These are phyloP conservation scores for Pegoplata infirma DNA, from an alignment of 2,888 invertebrate genomes.

Conservation along the genomic window DNA sequence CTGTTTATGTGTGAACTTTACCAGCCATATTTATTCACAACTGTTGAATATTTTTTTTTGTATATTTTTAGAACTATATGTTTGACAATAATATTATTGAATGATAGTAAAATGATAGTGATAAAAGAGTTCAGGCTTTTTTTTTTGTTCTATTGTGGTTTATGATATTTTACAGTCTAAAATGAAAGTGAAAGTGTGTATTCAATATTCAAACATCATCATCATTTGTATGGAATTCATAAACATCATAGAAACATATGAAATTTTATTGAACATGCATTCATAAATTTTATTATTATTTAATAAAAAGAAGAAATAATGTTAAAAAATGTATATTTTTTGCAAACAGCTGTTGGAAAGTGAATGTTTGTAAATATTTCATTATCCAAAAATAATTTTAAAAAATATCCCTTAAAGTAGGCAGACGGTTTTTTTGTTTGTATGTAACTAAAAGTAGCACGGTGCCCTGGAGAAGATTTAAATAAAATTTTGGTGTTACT, in stretches of 20 bases:
- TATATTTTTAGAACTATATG: constrained; percentile 28
- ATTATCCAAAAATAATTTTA: too few relatives aligned
- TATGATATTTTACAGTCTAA: too few relatives aligned
- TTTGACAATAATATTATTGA: constrained; percentile 56
- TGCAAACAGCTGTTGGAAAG: neutral
- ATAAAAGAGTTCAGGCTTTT: neutral
- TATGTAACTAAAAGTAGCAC: too few relatives aligned
- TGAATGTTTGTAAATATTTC: too few relatives aligned
- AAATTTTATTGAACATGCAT: neutral
- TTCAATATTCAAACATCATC: neutral
- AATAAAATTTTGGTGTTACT: too few relatives aligned
- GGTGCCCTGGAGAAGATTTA: too few relatives aligned
- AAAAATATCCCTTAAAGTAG: too few relatives aligned
- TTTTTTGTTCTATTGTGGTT: neutral
- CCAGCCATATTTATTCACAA: neutral
- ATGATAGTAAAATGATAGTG: constrained; percentile 17
- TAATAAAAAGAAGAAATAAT: neutral
- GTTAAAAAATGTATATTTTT: neutral
- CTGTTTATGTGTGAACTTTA: neutral
- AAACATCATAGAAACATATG: too few relatives aligned
- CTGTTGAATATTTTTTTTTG: neutral
- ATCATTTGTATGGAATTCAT: too few relatives aligned
- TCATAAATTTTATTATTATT: neutral
- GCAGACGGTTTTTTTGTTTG: too few relatives aligned
- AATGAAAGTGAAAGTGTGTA: neutral